Conservation (phyloP, 2,797 vertebrate genomes). For the Clarias fuscus region DNA sequence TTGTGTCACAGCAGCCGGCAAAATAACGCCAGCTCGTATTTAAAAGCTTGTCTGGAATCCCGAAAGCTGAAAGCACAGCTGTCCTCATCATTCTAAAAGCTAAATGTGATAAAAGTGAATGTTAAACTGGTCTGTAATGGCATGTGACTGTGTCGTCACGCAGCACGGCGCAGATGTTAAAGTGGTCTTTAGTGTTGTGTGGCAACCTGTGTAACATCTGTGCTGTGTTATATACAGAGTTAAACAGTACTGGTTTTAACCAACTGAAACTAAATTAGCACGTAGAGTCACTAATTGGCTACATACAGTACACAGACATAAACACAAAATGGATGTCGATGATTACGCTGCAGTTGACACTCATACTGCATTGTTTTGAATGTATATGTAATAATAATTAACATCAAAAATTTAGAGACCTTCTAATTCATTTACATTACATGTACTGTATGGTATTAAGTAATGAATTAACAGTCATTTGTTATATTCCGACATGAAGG, state of each 20-base stretch:
- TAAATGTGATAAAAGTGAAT: slow-evolving; percentile 19
- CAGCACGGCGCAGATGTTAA: slow-evolving; percentile 22
- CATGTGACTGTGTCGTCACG: not conserved
- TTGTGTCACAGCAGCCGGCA: not conserved
- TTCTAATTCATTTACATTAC: too few species aligned
- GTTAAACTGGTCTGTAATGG: slow-evolving; percentile 1
- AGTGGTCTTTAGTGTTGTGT: slow-evolving; percentile 3
- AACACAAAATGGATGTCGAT: not conserved
- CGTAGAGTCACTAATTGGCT: not conserved
- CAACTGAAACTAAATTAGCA: not conserved
- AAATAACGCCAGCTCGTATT: not conserved
- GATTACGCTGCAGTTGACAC: not conserved
- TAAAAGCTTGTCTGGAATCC: not conserved
- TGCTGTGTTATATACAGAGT: not conserved
- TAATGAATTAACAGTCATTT: too few species aligned
- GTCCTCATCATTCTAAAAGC: not conserved
- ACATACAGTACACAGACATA: not conserved
- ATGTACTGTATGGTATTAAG: too few species aligned
- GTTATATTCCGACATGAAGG: too few species aligned
- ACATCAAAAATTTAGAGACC: too few species aligned
- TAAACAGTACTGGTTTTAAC: not conserved
- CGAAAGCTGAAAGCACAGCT: not conserved
- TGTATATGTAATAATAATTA: too few species aligned
- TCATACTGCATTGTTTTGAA: not conserved
- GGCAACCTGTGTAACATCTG: slow-evolving; percentile 21